Conservation (phyloP, 2,888 invertebrate genomes). For the Sinohyriopsis cumingii region DNA sequence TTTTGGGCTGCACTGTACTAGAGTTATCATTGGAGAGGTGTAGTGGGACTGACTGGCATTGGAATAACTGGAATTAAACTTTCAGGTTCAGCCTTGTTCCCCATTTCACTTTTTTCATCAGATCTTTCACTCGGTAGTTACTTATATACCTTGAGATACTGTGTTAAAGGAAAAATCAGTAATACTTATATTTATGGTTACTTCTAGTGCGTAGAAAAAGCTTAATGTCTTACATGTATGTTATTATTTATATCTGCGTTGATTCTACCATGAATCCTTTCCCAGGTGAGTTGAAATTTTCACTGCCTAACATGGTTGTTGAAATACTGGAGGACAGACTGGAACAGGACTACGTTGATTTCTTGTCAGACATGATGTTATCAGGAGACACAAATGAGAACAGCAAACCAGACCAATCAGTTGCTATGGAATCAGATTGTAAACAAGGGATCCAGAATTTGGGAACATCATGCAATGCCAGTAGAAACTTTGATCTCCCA, state of each 20-base stretch:
- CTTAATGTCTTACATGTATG: too few species aligned
- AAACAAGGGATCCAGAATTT: background rate
- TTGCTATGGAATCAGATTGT: background rate
- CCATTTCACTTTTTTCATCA: too few species aligned
- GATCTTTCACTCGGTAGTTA: background rate
- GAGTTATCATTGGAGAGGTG: too few species aligned
- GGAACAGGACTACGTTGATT: constrained; percentile 61
- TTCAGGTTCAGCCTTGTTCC: too few species aligned
- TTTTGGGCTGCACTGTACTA: too few species aligned
- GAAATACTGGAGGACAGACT: constrained; percentile 66
- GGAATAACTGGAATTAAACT: too few species aligned
- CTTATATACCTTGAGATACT: background rate
- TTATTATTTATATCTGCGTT: too few species aligned
- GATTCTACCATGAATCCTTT: background rate
- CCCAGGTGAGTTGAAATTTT: constrained; percentile 63
- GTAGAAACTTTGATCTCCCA: constrained; percentile 37
- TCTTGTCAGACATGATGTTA: constrained; percentile 54
- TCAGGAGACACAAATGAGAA: constrained; percentile 30
- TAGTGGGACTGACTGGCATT: too few species aligned
- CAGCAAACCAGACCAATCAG: constrained; percentile 3
- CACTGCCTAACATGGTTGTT: constrained; percentile 64
- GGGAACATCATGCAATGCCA: constrained; percentile 19
- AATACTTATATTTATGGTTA: too few species aligned
- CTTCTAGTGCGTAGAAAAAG: too few species aligned
- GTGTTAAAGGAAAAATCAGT: too few species aligned